Percentiles rank a stretch among this genome's conserved stretches.
phyloP scores from a whole-genome alignment of 2,113 vertebrate species.

The Coturnix japonica region DNA sequence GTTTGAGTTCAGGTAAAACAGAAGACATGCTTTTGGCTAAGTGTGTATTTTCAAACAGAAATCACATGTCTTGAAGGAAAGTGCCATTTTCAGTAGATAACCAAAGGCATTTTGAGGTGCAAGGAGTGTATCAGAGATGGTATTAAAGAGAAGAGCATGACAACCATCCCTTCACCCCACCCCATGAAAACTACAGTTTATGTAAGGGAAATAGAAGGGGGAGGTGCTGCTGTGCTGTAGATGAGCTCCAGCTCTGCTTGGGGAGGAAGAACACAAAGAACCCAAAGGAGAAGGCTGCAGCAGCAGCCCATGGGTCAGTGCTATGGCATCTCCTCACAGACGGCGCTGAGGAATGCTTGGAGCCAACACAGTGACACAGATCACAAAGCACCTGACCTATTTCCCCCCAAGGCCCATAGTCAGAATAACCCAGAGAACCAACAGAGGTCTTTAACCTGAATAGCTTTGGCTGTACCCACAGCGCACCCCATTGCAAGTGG shows the following conservation, averaged over 20 bases:
- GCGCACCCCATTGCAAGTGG: neutral
- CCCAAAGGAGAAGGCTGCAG: neutral
- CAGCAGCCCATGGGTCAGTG: neutral
- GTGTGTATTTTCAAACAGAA: neutral
- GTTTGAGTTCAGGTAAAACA: neutral
- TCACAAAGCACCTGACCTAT: conserved; percentile 23
- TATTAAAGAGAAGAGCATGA: neutral
- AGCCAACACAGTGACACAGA: conserved; percentile 45
- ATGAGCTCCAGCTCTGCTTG: fast-evolving
- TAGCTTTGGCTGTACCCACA: neutral
- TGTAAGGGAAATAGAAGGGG: too few relatives aligned
- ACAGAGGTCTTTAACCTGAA: conserved; percentile 31
- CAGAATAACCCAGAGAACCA: neutral
- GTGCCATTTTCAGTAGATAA: neutral
- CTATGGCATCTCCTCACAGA: conserved; percentile 20
- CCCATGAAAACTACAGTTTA: neutral
- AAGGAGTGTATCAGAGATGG: neutral
- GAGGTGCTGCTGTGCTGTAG: neutral
- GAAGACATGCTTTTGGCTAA: fast-evolving
- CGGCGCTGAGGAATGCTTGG: conserved; percentile 16
- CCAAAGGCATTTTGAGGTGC: neutral
- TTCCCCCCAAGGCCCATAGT: neutral
- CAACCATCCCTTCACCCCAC: neutral
- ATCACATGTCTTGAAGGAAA: neutral
- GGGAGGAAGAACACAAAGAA: neutral